Conservation (phyloP, 2,797 vertebrate genomes). For the Capromys pilorides region DNA sequence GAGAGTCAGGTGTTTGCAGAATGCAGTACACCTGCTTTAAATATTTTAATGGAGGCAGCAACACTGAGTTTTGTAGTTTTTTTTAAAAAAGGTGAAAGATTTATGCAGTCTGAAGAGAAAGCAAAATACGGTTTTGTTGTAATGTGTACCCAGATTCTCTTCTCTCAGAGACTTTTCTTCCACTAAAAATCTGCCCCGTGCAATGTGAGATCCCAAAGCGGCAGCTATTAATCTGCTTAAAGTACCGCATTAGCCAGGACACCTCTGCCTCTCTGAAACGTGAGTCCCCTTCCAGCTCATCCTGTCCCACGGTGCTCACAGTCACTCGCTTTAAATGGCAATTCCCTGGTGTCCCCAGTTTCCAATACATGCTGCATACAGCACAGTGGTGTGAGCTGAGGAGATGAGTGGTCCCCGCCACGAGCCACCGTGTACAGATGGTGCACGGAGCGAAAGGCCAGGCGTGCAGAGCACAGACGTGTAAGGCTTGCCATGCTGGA, state of each 20-base stretch:
- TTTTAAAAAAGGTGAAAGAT: no score
- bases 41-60: background rate
- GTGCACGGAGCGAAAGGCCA: accelerated
- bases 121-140: background rate
- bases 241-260: background rate
- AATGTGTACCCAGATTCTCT: background rate
- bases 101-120: no score
- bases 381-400: background rate
- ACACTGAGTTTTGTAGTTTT: background rate
- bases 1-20: background rate
- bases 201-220: background rate
- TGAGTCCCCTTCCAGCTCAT: background rate
- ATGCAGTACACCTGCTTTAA: background rate
- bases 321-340: background rate
- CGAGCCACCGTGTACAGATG: background rate
- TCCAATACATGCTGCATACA: background rate
- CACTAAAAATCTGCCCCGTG: background rate
- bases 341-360: background rate
- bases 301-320: background rate
- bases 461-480: accelerated
- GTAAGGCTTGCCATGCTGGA: background rate
- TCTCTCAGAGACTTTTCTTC: background rate
- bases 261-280: background rate
- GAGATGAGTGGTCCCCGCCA: background rate
- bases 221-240: background rate